Evolutionary conservation across 2,888 invertebrate species (phyloP), one percentile per base, ranked within the genome.

Genomic region (Atethmia centrago): DNA sequence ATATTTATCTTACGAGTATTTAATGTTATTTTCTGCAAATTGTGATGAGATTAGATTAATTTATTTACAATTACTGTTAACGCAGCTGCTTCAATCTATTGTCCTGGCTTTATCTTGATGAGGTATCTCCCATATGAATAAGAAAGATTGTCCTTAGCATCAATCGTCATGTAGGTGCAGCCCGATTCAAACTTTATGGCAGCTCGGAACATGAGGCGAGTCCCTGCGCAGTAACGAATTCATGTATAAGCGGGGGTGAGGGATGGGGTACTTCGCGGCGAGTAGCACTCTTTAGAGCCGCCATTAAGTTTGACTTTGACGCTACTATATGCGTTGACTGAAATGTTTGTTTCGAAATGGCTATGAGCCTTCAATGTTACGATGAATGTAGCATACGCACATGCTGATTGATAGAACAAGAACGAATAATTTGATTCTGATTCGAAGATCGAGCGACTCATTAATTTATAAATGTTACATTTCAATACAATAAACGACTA

Each of bases 1-100:
- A 68, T 81, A 80, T 81, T 84, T 87, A 85, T 83, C 85, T 87
- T 82, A 71, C 47, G 53, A 75, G 82, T 83, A 82, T 84, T 80
- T 82, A 78, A 82, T 79, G 80, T 80, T 85, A 85, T 87, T 86
- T 84, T 84, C 82, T 74, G 85, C 74, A 87, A 79, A 80, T 85
- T 86, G 74, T 70, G 82, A 85, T 80, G 81, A 84, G 84, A 83
- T 87, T 84, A 85, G 78, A 84, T 86, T 85, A 70, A 86, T 86
- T 83, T 82, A 82, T 86, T 86, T 85, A 85, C 87, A 86, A 86
- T 86, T 86, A 83, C 68, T 82, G 71, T 84, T 81, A 81, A 79
- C 72, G 74, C 74, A 78, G 82, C 74, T 66, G 78, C 77, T 80
- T 85, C 82, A 62, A 77, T 83, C 65, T 83, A 82, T 86, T 86